Percentiles rank a stretch among this genome's conserved stretches.
Conservation (phyloP, 2,113 vertebrate species). For the Meriones unguiculatus region DNA sequence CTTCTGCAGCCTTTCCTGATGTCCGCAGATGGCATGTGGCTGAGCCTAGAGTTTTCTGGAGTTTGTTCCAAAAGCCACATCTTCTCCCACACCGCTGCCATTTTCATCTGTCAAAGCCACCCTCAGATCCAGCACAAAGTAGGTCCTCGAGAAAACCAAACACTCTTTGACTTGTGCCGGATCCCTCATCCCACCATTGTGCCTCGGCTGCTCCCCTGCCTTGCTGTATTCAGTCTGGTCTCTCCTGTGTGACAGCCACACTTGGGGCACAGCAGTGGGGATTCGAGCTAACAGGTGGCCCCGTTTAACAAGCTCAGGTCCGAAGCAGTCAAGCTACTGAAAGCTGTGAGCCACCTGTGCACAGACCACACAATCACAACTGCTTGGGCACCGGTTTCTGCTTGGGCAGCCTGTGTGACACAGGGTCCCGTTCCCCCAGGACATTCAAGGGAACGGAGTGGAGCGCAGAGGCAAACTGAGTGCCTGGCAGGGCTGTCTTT, state of each 20-base stretch:
- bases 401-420: not conserved
- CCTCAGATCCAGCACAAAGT: not conserved
- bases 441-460: constrained; percentile 30
- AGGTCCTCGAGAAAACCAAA: not conserved
- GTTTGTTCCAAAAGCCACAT: not conserved
- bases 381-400: not conserved
- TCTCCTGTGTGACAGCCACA: accelerated
- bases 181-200: accelerated
- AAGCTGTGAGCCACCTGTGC: not conserved
- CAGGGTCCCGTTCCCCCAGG: not conserved
- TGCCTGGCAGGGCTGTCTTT: constrained; percentile 54
- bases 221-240: accelerated
- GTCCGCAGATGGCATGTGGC: not conserved
- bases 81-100: not conserved
- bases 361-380: not conserved
- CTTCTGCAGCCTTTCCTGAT: not conserved
- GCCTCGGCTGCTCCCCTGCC: accelerated
- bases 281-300: not conserved
- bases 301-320: not conserved
- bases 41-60: not conserved
- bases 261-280: not conserved
- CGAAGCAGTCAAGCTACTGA: accelerated
- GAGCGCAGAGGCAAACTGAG: constrained; percentile 58
- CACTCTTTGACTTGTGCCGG: not conserved
- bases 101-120: accelerated